A percentile compares a stretch with the other conserved stretches of the same genome.
Evolutionary conservation across 2,888 invertebrate species (phyloP).

Genomic region (Diarsia rubi): DNA sequence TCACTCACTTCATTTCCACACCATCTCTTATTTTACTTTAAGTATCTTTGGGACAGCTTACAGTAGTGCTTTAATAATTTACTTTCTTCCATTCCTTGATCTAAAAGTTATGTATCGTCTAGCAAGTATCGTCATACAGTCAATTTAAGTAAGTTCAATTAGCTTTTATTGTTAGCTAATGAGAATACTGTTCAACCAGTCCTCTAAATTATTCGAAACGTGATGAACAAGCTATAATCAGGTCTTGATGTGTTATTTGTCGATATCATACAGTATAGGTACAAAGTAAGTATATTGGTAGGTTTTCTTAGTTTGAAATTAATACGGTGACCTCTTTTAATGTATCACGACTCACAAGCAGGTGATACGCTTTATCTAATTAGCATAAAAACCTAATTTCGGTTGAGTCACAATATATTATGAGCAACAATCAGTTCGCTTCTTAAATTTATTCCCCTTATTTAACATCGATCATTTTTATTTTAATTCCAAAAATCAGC

Average conservation of each 20-base stretch:
- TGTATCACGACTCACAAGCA: conserved; percentile 6
- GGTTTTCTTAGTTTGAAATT: not conserved
- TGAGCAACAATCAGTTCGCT: not conserved
- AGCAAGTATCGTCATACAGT: too few species aligned
- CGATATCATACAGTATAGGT: not conserved
- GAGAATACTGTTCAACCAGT: not conserved
- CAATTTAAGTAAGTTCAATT: not conserved
- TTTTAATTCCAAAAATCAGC: conserved; percentile 48
- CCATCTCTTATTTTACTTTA: too few species aligned
- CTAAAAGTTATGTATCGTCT: too few species aligned
- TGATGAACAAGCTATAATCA: not conserved
- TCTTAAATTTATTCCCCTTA: conserved; percentile 15
- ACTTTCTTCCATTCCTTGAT: too few species aligned
- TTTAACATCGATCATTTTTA: conserved; percentile 34
- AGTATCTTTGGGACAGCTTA: too few species aligned
- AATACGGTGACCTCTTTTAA: conserved; percentile 18
- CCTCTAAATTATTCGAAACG: not conserved
- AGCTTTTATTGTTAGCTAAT: not conserved
- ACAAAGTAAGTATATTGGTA: not conserved
- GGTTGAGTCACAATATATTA: conserved; percentile 42
- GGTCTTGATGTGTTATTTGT: not conserved
- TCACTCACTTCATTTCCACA: too few species aligned
- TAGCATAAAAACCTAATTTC: conserved; percentile 46
- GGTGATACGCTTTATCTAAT: conserved; percentile 29
- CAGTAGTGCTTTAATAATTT: too few species aligned